Percentiles rank a stretch among this genome's conserved stretches.
Evolutionary conservation across 2,888 invertebrate genomes (phyloP).

Genomic region (Phaedon cochleariae): DNA sequence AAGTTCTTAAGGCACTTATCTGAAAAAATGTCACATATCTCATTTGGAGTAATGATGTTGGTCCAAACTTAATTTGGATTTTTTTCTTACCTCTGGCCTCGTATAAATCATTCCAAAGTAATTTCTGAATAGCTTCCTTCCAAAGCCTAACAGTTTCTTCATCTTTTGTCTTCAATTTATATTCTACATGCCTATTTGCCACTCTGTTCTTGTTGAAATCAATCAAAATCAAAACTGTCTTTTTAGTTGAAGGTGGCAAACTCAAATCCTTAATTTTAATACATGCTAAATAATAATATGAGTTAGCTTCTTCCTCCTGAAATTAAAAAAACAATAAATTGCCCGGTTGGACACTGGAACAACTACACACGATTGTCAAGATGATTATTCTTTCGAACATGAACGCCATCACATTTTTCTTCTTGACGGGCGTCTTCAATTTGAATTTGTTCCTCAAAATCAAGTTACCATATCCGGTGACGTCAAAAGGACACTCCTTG

Average conservation of each 20-base stretch:
- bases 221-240: constrained; percentile 35
- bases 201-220: constrained; percentile 39
- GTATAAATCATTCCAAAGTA: constrained; percentile 43
- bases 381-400: constrained; percentile 56
- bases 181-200: constrained; percentile 36
- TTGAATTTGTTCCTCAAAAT: constrained; percentile 53
- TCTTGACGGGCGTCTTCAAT: constrained; percentile 49
- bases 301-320: constrained; percentile 68
- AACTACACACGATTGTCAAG: constrained; percentile 49
- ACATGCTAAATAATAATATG: constrained; percentile 42
- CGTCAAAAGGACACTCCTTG: constrained; percentile 58
- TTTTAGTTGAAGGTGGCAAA: constrained; percentile 31
- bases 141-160: constrained; percentile 38
- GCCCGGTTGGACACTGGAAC: no score
- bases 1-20: background rate
- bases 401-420: constrained; percentile 53
- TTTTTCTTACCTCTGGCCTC: constrained; percentile 33
- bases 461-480: constrained; percentile 51
- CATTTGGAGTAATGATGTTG: no score
- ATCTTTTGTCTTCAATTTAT: constrained; percentile 36
- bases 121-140: constrained; percentile 40
- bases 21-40: background rate
- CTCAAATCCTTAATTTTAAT: constrained; percentile 40
- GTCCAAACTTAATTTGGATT: no score
- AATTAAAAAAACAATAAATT: background rate